A percentile compares a stretch with the other conserved stretches of the same genome.
Conservation (phyloP, 2,888 invertebrate species). For the Orchestes rusci region DNA sequence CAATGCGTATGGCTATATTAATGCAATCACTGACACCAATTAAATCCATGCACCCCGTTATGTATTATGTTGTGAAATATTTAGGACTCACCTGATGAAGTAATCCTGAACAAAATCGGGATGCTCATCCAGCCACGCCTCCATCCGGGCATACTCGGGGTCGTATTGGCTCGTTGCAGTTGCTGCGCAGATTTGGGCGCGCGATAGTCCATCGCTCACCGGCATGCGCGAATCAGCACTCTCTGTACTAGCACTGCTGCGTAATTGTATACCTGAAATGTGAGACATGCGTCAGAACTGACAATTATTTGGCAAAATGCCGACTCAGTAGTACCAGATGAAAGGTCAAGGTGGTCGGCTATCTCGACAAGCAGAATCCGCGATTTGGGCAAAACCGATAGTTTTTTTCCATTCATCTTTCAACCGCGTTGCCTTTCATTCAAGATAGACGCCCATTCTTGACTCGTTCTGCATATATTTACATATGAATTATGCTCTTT, state of each 20-base stretch:
- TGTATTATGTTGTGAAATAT: too few relatives aligned
- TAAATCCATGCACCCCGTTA: too few relatives aligned
- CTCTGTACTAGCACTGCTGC: slow-evolving; percentile 68
- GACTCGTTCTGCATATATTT: slow-evolving; percentile 19
- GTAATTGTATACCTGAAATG: slow-evolving; percentile 76
- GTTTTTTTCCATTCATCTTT: slow-evolving; percentile 14
- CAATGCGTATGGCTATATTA: too few relatives aligned
- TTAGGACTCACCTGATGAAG: slow-evolving; percentile 67
- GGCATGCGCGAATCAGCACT: slow-evolving; percentile 73
- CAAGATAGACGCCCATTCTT: slow-evolving; percentile 14
- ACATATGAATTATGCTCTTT: slow-evolving; percentile 15
- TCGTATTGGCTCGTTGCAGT: slow-evolving; percentile 55
- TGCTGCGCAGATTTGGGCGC: slow-evolving; percentile 33
- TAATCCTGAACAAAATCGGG: slow-evolving; percentile 94
- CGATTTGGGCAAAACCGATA: background rate
- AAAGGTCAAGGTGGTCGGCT: slow-evolving; percentile 4
- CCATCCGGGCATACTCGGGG: slow-evolving; percentile 82
- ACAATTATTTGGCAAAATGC: too few relatives aligned
- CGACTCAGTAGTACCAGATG: too few relatives aligned
- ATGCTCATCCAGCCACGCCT: slow-evolving; percentile 95
- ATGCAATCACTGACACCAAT: too few relatives aligned
- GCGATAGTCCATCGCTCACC: slow-evolving; percentile 51
- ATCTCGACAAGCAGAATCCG: too few relatives aligned
- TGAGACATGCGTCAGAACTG: too few relatives aligned
- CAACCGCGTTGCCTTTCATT: slow-evolving; percentile 17